phyloP scores from a whole-genome alignment of 2,113 vertebrate species.

The Silurus asotus region DNA sequence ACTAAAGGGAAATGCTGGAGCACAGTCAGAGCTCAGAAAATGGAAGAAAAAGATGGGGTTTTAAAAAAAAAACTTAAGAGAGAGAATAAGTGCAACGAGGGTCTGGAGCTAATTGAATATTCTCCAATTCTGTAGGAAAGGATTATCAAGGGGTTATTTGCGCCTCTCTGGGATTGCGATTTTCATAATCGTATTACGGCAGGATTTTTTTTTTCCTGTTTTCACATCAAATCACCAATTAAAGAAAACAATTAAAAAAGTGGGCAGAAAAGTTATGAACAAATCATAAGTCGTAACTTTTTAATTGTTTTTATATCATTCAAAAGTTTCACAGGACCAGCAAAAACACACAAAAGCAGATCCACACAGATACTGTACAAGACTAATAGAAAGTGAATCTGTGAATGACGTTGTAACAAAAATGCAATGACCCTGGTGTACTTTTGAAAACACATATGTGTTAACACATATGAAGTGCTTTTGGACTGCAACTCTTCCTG shows the following conservation, averaged over 20 bases:
- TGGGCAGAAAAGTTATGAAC: conserved; percentile 64
- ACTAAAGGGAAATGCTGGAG: conserved; percentile 54
- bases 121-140: conserved; percentile 63
- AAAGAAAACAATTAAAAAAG: conserved; percentile 41
- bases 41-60: conserved; percentile 1
- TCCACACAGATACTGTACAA: neutral
- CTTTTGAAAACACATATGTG: neutral
- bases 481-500: neutral
- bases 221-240: conserved; percentile 66
- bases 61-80: conserved; percentile 29
- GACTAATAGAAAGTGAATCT: neutral
- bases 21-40: conserved; percentile 29
- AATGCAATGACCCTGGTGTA: neutral
- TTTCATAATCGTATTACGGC: conserved; percentile 67
- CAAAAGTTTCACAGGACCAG: neutral
- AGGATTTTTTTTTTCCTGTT: conserved; percentile 46
- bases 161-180: conserved; percentile 59
- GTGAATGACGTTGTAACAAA: neutral
- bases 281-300: conserved; percentile 60
- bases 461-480: neutral
- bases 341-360: conserved; percentile 26
- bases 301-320: neutral
- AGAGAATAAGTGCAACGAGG: conserved; percentile 29
- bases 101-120: conserved; percentile 71
- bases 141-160: conserved; percentile 69